Base-by-base conservation (phyloP, 1,140 invertebrate genomes). In the Achatina immaculata region DNA sequence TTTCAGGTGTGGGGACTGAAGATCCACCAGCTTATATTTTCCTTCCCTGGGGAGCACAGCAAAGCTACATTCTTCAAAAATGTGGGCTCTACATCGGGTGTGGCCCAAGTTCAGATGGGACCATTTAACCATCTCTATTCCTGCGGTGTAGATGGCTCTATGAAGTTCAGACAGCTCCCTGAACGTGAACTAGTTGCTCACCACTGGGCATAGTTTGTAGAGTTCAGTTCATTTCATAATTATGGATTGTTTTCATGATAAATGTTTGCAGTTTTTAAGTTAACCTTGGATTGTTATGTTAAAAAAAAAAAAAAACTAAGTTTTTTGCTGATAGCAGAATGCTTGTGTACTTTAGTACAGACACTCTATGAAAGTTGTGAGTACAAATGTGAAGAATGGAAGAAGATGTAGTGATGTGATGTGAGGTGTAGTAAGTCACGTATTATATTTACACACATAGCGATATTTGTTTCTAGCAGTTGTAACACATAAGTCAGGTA, bases 81-180 rank as follows among this genome's bases (percentile, higher is more conserved):
- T 90, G 97, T 98, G 85, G 96, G 96, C 66, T 96, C 97, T 83
- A 96, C 96, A 55, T 96, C 97, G 82, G 98, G 98, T 9, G 98
- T 99, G 2, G 97, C 97, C 14, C 97, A 99, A 92, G 92, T 99
- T 68, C 94, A 96, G 86, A 94, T 99, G 69, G 97, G 99, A 91
- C 93, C 94, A 34, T 94, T 94, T 78, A 85, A 88, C 82, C 94
- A 98, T 80, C 92, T 99, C 84, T 99, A 98, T 92, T 99, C 98
- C 0, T 99, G 98, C 91, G 98, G 98, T 77, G 97, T 97, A 48
- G 98, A 99, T 93, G 98, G 98, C 84, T 99, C 97, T 62, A 96
- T 99, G 94, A 99, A 99, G 93, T 95, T 99, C 86, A 93, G 97
- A 83, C 95, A 96, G 89, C 92, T 99, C 84, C 96, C 96, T 84